These are phyloP conservation scores for Torymus aiolomorphi DNA, from an alignment of 2,888 invertebrate species.

Conservation along the genomic window DNA sequence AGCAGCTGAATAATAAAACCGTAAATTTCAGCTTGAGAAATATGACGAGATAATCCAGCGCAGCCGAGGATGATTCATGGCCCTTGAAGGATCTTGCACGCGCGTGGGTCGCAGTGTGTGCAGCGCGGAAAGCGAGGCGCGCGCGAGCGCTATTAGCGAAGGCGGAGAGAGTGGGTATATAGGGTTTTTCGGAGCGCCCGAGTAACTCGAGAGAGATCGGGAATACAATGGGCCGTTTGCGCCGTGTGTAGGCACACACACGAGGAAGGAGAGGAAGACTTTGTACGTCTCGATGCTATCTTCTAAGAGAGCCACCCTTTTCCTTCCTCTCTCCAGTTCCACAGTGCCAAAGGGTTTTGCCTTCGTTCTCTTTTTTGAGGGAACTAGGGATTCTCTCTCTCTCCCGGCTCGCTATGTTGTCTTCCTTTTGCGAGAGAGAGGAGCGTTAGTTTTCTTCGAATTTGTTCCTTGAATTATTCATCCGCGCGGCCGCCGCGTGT, in stretches of 20 bases:
- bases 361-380: not conserved
- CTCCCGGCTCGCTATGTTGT: not conserved
- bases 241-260: not conserved
- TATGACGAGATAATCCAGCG: conserved; percentile 48
- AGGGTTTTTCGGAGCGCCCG: conserved; percentile 7
- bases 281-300: not conserved
- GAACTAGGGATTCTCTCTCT: not conserved
- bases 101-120: not conserved
- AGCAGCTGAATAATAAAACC: conserved; percentile 43
- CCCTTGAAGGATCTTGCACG: conserved; percentile 13
- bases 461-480: conserved; percentile 12
- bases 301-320: not conserved
- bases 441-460: not conserved
- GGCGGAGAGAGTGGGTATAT: not conserved
- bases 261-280: no score
- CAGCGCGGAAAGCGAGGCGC: not conserved
- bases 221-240: conserved; percentile 44
- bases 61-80: conserved; percentile 36
- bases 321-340: no score
- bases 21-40: conserved; percentile 38
- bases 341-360: no score
- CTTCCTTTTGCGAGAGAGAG: not conserved
- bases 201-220: conserved; percentile 12
- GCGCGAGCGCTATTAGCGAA: conserved; percentile 19
- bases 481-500: no score